Base-by-base conservation (phyloP, 2,113 vertebrate genomes). In the Girardinichthys multiradiatus region DNA sequence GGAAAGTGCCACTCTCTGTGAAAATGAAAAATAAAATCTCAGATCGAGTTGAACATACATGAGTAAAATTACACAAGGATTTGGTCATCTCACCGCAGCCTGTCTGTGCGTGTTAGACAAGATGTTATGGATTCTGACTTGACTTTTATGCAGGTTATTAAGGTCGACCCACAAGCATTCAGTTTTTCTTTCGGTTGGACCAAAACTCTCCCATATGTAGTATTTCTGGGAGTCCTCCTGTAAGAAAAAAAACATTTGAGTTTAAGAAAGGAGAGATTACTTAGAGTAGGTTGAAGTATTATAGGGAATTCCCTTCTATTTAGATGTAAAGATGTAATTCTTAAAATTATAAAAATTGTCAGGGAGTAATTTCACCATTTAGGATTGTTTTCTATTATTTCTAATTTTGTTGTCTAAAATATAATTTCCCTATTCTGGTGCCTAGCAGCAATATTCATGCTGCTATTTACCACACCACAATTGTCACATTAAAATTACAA, bases 51-150 rank as follows among this genome's bases (percentile, higher is more conserved):
- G 27, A n/a, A 14, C 57, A 60, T 58, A 29, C 35, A 60, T 59
- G 6, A 0, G 21, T 51, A 8, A 12, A 63, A 1, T 54, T 58
- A 27, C 62, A 0, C 48, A 5, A 45, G 29, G 30, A n/a, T 61
- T 21, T 27, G 59, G 19, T 61, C 17, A 11, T 69, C 96, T 96
- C 87, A 99, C 98, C 75, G 97, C 96, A 60, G 97, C 98, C 85
- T 98, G 96, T 1, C 95, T 93, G 89, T 99, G 97, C 0, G 95
- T 92, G 65, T 95, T 99, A 85, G 98, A 99, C 31, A 99, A 94
- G 76, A 98, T 97, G 51, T 94, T 92, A 0, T 98, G 97, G 68
- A 98, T 92, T 83, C 92, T 92, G 75, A 94, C 95, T 73, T 95
- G 95, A 86, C 91, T 96, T 84, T 87, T 84, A 90, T 96, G 94